Conservation (phyloP, 1,140 invertebrate genomes). For the Drosophila yakuba region DNA sequence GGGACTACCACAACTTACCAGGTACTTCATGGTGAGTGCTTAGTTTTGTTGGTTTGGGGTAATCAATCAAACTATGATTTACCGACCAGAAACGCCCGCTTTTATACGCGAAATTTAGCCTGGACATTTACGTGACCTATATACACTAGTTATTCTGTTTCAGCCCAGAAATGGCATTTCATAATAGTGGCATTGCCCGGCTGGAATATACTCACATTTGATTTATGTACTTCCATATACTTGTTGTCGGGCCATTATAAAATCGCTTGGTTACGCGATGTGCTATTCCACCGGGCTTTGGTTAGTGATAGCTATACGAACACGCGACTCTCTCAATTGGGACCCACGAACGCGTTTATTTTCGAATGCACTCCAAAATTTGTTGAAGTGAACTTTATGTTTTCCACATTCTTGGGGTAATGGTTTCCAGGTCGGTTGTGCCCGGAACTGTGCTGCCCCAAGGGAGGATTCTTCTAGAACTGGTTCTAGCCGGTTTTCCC, state of each 20-base stretch:
- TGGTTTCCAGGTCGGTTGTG: constrained; percentile 7
- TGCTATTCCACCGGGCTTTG: constrained; percentile 40
- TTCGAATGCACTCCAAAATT: constrained; percentile 18
- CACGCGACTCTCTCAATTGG: constrained; percentile 42
- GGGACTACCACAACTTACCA: constrained; percentile 58
- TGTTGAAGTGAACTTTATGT: constrained; percentile 17
- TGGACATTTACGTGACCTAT: constrained; percentile 72
- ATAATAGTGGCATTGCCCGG: constrained; percentile 39
- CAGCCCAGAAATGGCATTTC: constrained; percentile 46
- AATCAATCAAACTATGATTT: constrained; percentile 82
- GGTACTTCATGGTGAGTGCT: constrained; percentile 75
- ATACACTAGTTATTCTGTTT: constrained; percentile 39
- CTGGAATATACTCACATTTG: constrained; percentile 44
- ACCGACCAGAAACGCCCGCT: constrained; percentile 32
- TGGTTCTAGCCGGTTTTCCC: neutral
- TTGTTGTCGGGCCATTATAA: constrained; percentile 55
- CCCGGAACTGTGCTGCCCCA: neutral
- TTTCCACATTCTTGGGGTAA: constrained; percentile 54
- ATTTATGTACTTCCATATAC: constrained; percentile 44
- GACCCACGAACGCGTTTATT: constrained; percentile 43
- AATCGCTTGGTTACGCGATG: constrained; percentile 75
- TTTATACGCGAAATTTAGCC: constrained; percentile 66
- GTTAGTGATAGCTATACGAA: constrained; percentile 5
- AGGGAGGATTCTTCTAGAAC: neutral
- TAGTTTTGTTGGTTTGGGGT: constrained; percentile 74